Evolutionary conservation across 1,140 invertebrate genomes (phyloP).

Genomic region (Helicoverpa armigera): DNA sequence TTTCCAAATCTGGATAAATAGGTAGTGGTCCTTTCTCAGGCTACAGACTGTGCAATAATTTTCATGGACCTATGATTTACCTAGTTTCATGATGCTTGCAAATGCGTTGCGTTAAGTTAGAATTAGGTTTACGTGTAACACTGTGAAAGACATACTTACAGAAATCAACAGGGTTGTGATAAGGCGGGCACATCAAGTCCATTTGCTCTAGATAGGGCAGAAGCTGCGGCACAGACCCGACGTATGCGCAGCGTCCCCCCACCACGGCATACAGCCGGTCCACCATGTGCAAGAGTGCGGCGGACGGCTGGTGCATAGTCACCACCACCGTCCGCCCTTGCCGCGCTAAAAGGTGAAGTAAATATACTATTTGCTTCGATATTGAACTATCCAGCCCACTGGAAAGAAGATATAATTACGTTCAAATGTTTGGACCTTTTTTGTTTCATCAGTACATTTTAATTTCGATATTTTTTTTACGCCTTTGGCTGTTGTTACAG

Average conservation of each 20-base stretch:
- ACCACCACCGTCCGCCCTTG: constrained; percentile 97
- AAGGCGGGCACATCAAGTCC: constrained; percentile 92
- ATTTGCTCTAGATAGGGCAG: constrained; percentile 92
- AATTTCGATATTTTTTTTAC: too few species aligned
- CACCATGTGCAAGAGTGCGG: constrained; percentile 95
- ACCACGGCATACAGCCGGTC: constrained; percentile 95
- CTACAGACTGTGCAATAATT: too few species aligned
- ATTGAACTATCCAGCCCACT: constrained; percentile 97
- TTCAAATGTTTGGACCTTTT: constrained; percentile 7
- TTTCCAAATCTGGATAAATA: too few species aligned
- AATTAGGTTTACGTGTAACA: neutral
- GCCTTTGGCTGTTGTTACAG: too few species aligned
- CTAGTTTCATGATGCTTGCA: too few species aligned
- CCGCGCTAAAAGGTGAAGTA: constrained; percentile 93
- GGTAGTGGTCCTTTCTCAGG: too few species aligned
- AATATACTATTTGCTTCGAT: constrained; percentile 94
- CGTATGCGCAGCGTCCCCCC: constrained; percentile 94
- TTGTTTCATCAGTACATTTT: too few species aligned
- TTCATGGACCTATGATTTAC: too few species aligned
- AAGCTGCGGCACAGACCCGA: constrained; percentile 91
- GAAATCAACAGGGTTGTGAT: constrained; percentile 97
- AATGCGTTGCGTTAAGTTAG: too few species aligned
- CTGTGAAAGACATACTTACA: constrained; percentile 87
- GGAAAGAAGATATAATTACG: constrained; percentile 50
- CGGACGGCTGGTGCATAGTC: constrained; percentile 97